phyloP scores from a whole-genome alignment of 2,888 invertebrate species.

The Lissocephala sabroskyi region DNA sequence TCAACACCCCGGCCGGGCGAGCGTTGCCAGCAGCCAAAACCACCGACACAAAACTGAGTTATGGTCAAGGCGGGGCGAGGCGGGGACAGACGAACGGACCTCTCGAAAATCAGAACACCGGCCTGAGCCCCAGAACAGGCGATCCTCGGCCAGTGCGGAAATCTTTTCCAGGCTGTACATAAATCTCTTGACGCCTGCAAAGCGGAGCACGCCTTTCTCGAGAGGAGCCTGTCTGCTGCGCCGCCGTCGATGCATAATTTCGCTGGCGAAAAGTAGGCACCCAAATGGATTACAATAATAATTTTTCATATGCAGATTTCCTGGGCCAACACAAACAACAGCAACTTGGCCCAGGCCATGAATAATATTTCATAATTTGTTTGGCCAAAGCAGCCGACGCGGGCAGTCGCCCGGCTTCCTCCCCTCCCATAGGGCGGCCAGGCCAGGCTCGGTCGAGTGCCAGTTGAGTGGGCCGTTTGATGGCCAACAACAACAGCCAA shows the following conservation, averaged over 20 bases:
- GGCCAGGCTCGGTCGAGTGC: no score
- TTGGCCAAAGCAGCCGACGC: conserved; percentile 9
- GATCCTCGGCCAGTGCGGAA: conserved; percentile 33
- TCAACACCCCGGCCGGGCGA: conserved; percentile 65
- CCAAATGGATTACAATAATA: conserved; percentile 66
- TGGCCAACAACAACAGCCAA: conserved; percentile 30
- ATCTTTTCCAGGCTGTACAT: conserved; percentile 43
- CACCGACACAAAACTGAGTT: conserved; percentile 54
- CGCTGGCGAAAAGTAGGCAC: conserved; percentile 16
- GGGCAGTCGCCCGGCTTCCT: background rate
- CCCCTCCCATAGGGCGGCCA: no score
- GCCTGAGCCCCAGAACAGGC: no score
- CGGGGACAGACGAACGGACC: background rate
- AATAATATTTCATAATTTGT: conserved; percentile 57
- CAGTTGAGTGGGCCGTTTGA: conserved; percentile 8
- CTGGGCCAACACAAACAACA: conserved; percentile 27
- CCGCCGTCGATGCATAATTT: conserved; percentile 50
- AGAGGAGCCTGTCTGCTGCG: conserved; percentile 10
- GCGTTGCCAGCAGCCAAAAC: conserved; percentile 12
- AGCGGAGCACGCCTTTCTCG: conserved; percentile 35
- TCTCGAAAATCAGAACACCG: conserved; percentile 29
- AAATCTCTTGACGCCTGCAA: conserved; percentile 47
- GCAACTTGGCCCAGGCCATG: conserved; percentile 60
- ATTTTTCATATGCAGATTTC: conserved; percentile 65
- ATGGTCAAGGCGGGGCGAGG: conserved; percentile 48